Evolutionary conservation across 30 jellyfish, hydroid and myxozoan species (phyloP).

Genomic region (Mastigias papua): DNA sequence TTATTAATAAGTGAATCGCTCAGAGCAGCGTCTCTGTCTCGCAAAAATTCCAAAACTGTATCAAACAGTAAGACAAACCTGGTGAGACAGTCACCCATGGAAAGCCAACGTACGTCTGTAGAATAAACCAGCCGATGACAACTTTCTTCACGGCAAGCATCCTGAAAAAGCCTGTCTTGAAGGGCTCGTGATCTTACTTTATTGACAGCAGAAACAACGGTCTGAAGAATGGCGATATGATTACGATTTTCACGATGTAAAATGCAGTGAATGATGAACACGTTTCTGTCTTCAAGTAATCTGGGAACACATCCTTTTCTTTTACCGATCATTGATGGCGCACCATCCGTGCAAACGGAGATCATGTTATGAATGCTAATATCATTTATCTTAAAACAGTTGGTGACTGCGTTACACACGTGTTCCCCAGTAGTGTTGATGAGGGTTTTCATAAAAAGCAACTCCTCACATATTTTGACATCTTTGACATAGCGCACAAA

Average conservation of each 20-base stretch:
- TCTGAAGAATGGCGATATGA: neutral
- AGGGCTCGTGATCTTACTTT: neutral
- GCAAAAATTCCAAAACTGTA: neutral
- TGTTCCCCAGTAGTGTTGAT: slow-evolving; percentile 32
- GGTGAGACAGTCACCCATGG: neutral
- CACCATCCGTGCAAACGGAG: slow-evolving; percentile 45
- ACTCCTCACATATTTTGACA: neutral
- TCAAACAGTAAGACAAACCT: neutral
- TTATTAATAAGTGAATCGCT: neutral
- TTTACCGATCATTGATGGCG: slow-evolving; percentile 30
- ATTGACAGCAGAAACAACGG: neutral
- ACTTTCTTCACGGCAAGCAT: neutral
- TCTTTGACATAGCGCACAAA: neutral
- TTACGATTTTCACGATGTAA: neutral
- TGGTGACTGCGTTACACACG: slow-evolving; percentile 9
- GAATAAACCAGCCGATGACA: neutral
- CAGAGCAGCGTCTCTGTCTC: neutral
- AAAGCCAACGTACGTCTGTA: neutral
- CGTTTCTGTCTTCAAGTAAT: neutral
- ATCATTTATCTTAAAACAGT: neutral
- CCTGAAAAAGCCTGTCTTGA: neutral
- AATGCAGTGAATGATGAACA: neutral
- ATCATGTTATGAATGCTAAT: slow-evolving; percentile 1
- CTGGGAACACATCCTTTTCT: slow-evolving; percentile 1
- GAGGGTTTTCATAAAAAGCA: slow-evolving; percentile 14